Conservation (phyloP, 2,113 vertebrate species). For the Callopanchax toddi region DNA sequence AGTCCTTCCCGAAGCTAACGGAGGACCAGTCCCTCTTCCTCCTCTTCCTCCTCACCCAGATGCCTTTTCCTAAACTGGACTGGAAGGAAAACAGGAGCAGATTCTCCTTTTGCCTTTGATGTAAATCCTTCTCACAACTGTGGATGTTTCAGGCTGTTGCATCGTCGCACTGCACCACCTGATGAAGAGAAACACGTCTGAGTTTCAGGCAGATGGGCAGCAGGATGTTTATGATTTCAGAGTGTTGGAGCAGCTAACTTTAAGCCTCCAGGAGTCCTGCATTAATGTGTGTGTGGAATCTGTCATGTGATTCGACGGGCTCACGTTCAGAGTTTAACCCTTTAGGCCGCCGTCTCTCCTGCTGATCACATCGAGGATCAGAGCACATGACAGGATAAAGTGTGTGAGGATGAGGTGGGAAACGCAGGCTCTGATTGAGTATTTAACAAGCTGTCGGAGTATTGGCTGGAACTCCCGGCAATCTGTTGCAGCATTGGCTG, state of each 20-base stretch:
- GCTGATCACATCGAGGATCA: not conserved
- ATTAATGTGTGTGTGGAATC: not conserved
- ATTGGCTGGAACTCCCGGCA: conserved; percentile 49
- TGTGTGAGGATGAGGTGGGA: conserved; percentile 6
- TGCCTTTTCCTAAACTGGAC: conserved; percentile 51
- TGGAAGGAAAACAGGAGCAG: conserved; percentile 7
- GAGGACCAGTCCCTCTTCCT: conserved; percentile 24
- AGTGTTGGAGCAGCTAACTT: conserved; percentile 16
- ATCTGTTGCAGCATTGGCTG: conserved; percentile 55
- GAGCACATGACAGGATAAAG: not conserved
- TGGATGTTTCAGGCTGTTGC: conserved; percentile 60
- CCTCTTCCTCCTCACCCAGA: conserved; percentile 24
- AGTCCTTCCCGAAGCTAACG: conserved; percentile 1
- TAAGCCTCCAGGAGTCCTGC: conserved; percentile 21
- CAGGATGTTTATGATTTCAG: conserved; percentile 24
- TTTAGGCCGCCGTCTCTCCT: conserved; percentile 10
- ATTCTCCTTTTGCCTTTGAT: not conserved
- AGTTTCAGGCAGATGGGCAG: conserved; percentile 44
- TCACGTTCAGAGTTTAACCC: not conserved
- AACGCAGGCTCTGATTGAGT: conserved; percentile 42
- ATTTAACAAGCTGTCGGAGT: conserved; percentile 53
- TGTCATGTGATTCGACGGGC: conserved; percentile 3
- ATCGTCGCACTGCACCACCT: conserved; percentile 77
- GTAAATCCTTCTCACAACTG: conserved; percentile 53
- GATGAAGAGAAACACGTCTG: conserved; percentile 47